Evolutionary conservation across 1,140 invertebrate species (phyloP).

Genomic region (Papilio aristodemus): DNA sequence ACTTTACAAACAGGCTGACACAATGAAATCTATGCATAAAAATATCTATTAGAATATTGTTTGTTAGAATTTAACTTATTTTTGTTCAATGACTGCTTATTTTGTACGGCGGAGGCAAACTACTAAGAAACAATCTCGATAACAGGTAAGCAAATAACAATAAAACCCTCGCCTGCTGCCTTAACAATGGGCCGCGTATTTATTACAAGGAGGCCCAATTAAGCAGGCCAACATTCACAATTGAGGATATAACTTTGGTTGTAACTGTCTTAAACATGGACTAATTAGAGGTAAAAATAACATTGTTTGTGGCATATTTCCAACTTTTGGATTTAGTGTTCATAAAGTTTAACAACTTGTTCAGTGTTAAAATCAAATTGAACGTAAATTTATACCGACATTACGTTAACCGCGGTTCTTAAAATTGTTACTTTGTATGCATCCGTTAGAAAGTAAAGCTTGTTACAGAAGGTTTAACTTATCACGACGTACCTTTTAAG

Average conservation of each 20-base stretch:
- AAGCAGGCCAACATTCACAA: slow-evolving; percentile 23
- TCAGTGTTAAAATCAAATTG: slow-evolving; percentile 61
- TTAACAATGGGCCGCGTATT: slow-evolving; percentile 24
- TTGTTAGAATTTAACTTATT: slow-evolving; percentile 15
- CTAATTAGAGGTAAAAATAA: slow-evolving; percentile 52
- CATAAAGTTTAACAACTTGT: slow-evolving; percentile 61
- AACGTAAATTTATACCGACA: slow-evolving; percentile 59
- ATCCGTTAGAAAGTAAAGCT: slow-evolving; percentile 36
- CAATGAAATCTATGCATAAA: no score
- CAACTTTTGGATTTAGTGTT: slow-evolving; percentile 47
- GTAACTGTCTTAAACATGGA: slow-evolving; percentile 28
- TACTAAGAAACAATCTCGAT: slow-evolving; percentile 29
- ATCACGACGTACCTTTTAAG: slow-evolving; percentile 20
- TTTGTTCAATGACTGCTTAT: background rate
- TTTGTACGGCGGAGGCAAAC: background rate
- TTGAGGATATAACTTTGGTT: slow-evolving; percentile 21
- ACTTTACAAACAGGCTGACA: no score
- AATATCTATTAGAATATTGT: no score
- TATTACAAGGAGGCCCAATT: slow-evolving; percentile 29
- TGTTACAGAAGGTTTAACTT: slow-evolving; percentile 29
- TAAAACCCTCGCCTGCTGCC: slow-evolving; percentile 28
- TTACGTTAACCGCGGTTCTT: slow-evolving; percentile 46
- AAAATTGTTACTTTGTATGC: slow-evolving; percentile 47
- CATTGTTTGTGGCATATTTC: slow-evolving; percentile 40
- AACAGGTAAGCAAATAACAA: slow-evolving; percentile 30